A percentile compares a stretch with the other conserved stretches of the same genome.
Conservation (phyloP, 2,113 vertebrate genomes). For the Phyllostomus discolor region DNA sequence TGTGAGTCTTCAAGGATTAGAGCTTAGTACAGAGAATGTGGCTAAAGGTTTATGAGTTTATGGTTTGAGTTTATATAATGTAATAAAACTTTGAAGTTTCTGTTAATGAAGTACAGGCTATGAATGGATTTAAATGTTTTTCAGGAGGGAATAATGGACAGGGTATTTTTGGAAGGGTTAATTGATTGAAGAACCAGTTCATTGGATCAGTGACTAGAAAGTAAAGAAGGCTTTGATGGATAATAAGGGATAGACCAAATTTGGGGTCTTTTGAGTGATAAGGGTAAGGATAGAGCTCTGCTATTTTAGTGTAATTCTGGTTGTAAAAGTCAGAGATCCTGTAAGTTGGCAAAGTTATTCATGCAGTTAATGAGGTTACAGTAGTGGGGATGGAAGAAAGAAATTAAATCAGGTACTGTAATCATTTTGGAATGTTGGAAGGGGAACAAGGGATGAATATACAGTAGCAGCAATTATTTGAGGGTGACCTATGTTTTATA, state of each 20-base stretch:
- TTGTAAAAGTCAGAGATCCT: slow-evolving; percentile 5
- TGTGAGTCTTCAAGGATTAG: slow-evolving; percentile 21
- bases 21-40: neutral
- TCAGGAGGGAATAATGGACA: slow-evolving; percentile 22
- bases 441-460: neutral
- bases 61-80: neutral
- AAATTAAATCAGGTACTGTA: neutral
- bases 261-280: neutral
- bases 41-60: slow-evolving; percentile 19
- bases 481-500: slow-evolving; percentile 23
- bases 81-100: neutral
- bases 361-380: neutral
- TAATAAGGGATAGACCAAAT: neutral
- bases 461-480: neutral
- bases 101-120: neutral
- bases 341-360: neutral
- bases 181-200: slow-evolving; percentile 28
- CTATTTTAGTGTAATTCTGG: neutral
- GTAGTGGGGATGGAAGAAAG: neutral
- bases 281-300: neutral
- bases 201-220: slow-evolving; percentile 20
- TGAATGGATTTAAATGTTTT: slow-evolving; percentile 38
- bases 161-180: slow-evolving; percentile 32
- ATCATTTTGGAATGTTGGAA: slow-evolving; percentile 4
- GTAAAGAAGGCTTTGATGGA: slow-evolving; percentile 24